phyloP scores from a whole-genome alignment of 2,113 vertebrate species.

The Trachemys scripta region DNA sequence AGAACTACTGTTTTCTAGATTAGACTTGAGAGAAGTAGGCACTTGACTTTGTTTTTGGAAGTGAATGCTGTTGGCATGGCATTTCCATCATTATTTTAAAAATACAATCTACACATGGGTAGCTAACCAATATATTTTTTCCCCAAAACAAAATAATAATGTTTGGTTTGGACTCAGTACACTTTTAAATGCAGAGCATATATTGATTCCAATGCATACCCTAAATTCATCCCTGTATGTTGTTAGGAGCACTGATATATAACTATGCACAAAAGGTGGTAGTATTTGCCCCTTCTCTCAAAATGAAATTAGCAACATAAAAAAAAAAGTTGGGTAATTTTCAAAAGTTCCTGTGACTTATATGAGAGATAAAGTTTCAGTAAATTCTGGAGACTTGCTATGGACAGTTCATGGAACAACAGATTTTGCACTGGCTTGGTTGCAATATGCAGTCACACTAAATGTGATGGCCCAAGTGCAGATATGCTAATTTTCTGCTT shows the following conservation, averaged over 20 bases:
- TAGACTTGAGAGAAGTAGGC: constrained; percentile 11
- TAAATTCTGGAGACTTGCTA: constrained; percentile 13
- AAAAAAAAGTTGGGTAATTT: constrained; percentile 12
- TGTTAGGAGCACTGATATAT: not conserved
- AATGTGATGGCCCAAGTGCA: fast-evolving
- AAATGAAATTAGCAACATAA: constrained; percentile 33
- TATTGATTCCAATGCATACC: not conserved
- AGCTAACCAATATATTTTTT: constrained; percentile 10
- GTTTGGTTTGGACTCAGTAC: constrained; percentile 22
- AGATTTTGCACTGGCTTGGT: not conserved
- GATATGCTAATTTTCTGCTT: not conserved
- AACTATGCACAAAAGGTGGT: constrained; percentile 26
- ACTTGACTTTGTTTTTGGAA: not conserved
- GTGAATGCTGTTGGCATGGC: not conserved
- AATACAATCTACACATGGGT: not conserved
- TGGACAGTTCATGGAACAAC: not conserved
- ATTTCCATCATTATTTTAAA: constrained; percentile 17
- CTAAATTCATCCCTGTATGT: constrained; percentile 8
- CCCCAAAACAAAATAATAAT: not conserved
- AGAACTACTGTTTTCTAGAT: constrained; percentile 23
- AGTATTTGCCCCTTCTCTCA: not conserved
- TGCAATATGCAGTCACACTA: not conserved
- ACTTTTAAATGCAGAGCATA: not conserved
- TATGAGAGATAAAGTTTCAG: constrained; percentile 26
- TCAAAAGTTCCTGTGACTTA: constrained; percentile 40